Conservation (phyloP, 2,113 vertebrate genomes). For the Ameiurus melas region DNA sequence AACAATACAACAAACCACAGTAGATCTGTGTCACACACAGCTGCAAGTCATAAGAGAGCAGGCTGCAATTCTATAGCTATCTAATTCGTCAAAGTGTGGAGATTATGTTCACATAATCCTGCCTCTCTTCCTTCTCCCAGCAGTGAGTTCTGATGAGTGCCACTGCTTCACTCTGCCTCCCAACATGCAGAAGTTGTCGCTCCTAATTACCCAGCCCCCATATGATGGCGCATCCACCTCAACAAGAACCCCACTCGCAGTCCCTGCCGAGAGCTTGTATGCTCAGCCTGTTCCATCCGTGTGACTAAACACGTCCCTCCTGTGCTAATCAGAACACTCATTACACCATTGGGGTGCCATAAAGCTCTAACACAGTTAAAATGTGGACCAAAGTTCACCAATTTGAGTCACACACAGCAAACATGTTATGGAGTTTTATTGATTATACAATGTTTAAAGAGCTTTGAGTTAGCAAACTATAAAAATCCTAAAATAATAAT, state of each 20-base stretch:
- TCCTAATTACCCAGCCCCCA: slow-evolving; percentile 50
- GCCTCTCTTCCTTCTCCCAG: slow-evolving; percentile 24
- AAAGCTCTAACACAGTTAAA: slow-evolving; percentile 23
- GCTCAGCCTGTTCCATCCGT: slow-evolving; percentile 16
- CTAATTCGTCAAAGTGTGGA: slow-evolving; percentile 11
- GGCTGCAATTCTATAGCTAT: slow-evolving; percentile 6
- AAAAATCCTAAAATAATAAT: neutral
- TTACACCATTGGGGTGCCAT: slow-evolving; percentile 34
- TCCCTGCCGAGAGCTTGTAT: slow-evolving; percentile 33
- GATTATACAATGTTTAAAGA: slow-evolving; percentile 15
- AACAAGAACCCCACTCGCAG: slow-evolving; percentile 31
- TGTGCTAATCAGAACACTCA: slow-evolving; percentile 34
- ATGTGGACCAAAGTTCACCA: slow-evolving; percentile 39
- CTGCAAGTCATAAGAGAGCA: neutral
- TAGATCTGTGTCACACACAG: neutral
- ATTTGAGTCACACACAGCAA: slow-evolving; percentile 13
- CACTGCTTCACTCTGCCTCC: slow-evolving; percentile 44
- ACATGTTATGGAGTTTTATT: neutral
- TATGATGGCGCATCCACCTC: slow-evolving; percentile 44
- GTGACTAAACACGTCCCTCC: slow-evolving; percentile 42
- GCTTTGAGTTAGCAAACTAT: neutral
- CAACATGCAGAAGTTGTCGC: slow-evolving; percentile 35
- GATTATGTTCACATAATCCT: slow-evolving; percentile 32
- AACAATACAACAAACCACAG: slow-evolving; percentile 12
- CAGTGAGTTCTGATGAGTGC: slow-evolving; percentile 44